phyloP scores from a whole-genome alignment of 2,888 invertebrate species.

The Bursaphelenchus okinawaensis region DNA sequence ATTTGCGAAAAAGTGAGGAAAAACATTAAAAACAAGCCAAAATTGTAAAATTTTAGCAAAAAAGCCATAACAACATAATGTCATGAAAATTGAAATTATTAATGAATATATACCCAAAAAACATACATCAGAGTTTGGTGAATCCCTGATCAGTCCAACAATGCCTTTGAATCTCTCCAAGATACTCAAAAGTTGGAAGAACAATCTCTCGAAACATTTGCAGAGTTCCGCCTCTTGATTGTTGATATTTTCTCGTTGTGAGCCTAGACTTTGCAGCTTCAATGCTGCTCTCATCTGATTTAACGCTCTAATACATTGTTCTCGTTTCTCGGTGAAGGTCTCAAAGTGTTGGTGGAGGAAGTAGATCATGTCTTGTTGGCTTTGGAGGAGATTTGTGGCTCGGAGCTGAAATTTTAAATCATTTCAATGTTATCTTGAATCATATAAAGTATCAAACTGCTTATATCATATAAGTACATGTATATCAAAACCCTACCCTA shows the following conservation, averaged over 20 bases:
- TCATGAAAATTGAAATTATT: neutral
- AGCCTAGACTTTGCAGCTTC: conserved; percentile 70
- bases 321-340: conserved; percentile 83
- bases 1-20: neutral
- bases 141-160: conserved; percentile 56
- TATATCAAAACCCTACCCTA: neutral
- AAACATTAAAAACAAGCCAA: conserved; percentile 3
- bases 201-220: conserved; percentile 74
- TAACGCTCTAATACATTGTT: conserved; percentile 70
- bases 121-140: conserved; percentile 46
- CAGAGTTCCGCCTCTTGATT: conserved; percentile 72
- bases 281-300: conserved; percentile 72
- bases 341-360: conserved; percentile 92
- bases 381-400: conserved; percentile 67
- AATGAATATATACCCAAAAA: neutral
- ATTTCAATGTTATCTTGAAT: too few species aligned
- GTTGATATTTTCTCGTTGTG: conserved; percentile 6
- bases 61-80: conserved; percentile 3
- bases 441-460: too few species aligned
- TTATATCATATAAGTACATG: neutral
- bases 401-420: conserved; percentile 57
- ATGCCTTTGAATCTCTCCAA: conserved; percentile 68
- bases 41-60: conserved; percentile 8
- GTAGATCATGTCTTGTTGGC: conserved; percentile 78
- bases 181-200: conserved; percentile 82